Evolutionary conservation across 2,797 vertebrate genomes (phyloP).

Genomic region (Danio tinwini): DNA sequence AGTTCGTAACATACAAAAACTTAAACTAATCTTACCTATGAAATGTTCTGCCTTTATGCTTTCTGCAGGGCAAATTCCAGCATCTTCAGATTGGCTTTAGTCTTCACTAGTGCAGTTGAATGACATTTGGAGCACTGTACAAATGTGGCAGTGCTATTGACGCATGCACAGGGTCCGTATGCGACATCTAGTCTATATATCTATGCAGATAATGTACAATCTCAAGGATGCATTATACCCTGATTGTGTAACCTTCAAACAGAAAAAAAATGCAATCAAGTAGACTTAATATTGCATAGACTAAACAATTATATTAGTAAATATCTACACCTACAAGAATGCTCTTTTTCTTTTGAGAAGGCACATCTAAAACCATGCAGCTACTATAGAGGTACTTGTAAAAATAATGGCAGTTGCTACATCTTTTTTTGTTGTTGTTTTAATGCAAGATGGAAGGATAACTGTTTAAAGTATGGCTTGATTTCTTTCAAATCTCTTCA

Average conservation of each 20-base stretch:
- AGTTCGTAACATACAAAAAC: no score
- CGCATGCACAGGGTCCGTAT: no score
- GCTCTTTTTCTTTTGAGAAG: background rate
- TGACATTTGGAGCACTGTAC: no score
- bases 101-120: no score
- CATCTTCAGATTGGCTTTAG: no score
- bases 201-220: background rate
- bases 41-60: no score
- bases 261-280: background rate
- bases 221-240: background rate
- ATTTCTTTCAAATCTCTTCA: background rate
- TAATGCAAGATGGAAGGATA: background rate
- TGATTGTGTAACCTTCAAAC: background rate
- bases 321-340: background rate
- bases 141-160: no score
- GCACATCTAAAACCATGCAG: slow-evolving; percentile 32
- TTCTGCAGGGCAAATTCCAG: no score
- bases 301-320: background rate
- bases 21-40: no score
- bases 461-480: background rate
- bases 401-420: background rate
- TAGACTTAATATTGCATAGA: slow-evolving; percentile 24
- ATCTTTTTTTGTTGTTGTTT: slow-evolving; percentile 1
- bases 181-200: no score
- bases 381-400: background rate